Percentiles rank a stretch among this genome's conserved stretches.
phyloP scores from a whole-genome alignment of 2,888 invertebrate genomes.

The Allolobophora icterica region DNA sequence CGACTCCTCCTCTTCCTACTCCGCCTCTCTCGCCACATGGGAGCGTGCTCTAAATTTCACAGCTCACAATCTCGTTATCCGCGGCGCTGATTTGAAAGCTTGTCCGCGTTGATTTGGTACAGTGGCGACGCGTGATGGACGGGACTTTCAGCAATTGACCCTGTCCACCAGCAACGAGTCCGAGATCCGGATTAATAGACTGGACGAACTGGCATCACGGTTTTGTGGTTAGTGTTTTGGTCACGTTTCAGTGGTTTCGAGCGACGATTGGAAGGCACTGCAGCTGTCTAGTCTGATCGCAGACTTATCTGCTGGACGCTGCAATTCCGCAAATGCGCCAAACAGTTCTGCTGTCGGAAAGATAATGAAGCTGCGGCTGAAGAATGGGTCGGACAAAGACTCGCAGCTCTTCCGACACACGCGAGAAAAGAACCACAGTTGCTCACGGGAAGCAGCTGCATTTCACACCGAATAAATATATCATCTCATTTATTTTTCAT shows the following conservation, averaged over 20 bases:
- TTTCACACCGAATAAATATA: not conserved
- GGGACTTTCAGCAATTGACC: conserved; percentile 1
- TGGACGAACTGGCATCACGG: not conserved
- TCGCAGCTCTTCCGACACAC: not conserved
- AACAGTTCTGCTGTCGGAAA: not conserved
- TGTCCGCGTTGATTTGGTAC: not conserved
- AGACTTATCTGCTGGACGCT: not conserved
- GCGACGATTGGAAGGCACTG: not conserved
- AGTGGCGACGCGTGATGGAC: not conserved
- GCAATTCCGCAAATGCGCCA: not conserved
- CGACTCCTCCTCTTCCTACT: not conserved
- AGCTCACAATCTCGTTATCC: conserved; percentile 7
- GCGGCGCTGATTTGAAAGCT: not conserved
- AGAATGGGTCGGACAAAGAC: not conserved
- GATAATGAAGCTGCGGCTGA: not conserved
- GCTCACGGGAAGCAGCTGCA: not conserved
- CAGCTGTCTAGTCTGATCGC: not conserved
- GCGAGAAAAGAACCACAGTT: not conserved
- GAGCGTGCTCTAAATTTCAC: not conserved
- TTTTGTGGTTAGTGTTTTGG: not conserved
- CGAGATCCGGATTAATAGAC: not conserved
- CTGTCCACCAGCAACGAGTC: not conserved
- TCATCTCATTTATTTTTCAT: no score
- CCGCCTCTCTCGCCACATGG: not conserved
- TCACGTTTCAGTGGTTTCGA: not conserved